Percentiles rank a stretch among this genome's conserved stretches.
phyloP scores from a whole-genome alignment of 2,888 invertebrate species.

The Chouioia cunea region DNA sequence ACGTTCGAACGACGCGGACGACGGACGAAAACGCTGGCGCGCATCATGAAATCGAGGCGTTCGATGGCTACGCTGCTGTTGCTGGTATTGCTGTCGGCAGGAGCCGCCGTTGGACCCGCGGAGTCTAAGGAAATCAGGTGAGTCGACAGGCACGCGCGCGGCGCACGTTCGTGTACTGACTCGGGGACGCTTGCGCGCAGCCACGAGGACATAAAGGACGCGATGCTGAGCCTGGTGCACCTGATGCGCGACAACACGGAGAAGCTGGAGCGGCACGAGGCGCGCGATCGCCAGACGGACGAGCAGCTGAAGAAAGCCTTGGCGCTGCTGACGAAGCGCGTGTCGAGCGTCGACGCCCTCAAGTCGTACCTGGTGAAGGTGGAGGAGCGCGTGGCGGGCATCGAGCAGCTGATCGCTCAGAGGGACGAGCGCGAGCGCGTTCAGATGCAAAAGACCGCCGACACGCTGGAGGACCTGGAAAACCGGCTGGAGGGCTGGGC shows the following conservation, averaged over 20 bases:
- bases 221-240: constrained; percentile 83
- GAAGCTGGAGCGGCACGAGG: constrained; percentile 88
- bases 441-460: constrained; percentile 75
- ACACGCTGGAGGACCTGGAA: constrained; percentile 71
- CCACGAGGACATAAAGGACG: constrained; percentile 76
- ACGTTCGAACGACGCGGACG: background rate
- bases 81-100: constrained; percentile 40
- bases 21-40: background rate
- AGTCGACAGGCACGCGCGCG: constrained; percentile 48
- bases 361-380: constrained; percentile 81
- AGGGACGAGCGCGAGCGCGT: constrained; percentile 77
- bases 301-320: constrained; percentile 84
- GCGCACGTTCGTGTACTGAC: background rate
- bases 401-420: constrained; percentile 81
- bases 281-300: constrained; percentile 82
- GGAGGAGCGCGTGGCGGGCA: constrained; percentile 81
- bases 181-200: constrained; percentile 47
- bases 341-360: constrained; percentile 70
- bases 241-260: constrained; percentile 84
- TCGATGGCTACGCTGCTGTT: constrained; percentile 47
- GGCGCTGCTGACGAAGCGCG: constrained; percentile 77
- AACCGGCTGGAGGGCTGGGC: constrained; percentile 69
- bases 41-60: constrained; percentile 48
- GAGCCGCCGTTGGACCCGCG: constrained; percentile 24
- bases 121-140: constrained; percentile 60